These are phyloP conservation scores for Nasonovia ribisnigri DNA, from an alignment of 2,888 invertebrate genomes.

Conservation along the genomic window DNA sequence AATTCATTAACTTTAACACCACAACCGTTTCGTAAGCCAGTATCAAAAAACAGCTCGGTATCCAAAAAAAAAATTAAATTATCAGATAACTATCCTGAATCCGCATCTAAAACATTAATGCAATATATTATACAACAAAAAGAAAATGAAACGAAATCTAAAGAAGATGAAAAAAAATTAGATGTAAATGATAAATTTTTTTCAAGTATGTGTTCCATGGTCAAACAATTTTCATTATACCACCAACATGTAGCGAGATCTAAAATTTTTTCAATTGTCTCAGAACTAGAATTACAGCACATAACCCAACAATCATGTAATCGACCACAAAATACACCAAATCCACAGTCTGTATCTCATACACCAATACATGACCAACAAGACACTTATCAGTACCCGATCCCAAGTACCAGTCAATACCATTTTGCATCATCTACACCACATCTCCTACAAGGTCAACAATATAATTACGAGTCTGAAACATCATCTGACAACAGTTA, in stretches of 20 bases:
- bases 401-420: neutral
- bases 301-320: neutral
- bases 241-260: constrained; percentile 22
- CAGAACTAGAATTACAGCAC: constrained; percentile 36
- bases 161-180: constrained; percentile 5
- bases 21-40: constrained; percentile 23
- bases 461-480: constrained; percentile 12
- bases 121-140: neutral
- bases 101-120: constrained; percentile 14
- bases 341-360: constrained; percentile 26
- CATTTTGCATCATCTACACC: constrained; percentile 12
- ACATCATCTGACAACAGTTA: constrained; percentile 5
- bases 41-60: constrained; percentile 22
- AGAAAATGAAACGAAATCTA: constrained; percentile 11
- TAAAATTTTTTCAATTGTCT: constrained; percentile 29
- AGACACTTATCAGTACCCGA: constrained; percentile 4
- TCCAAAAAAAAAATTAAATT: constrained; percentile 22
- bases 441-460: neutral
- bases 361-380: neutral
- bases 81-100: constrained; percentile 17
- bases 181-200: constrained; percentile 1
- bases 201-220: constrained; percentile 15
- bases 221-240: constrained; percentile 19
- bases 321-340: neutral
- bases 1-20: constrained; percentile 10